phyloP scores from a whole-genome alignment of 2,797 vertebrate species.

The Taeniopygia guttata region DNA sequence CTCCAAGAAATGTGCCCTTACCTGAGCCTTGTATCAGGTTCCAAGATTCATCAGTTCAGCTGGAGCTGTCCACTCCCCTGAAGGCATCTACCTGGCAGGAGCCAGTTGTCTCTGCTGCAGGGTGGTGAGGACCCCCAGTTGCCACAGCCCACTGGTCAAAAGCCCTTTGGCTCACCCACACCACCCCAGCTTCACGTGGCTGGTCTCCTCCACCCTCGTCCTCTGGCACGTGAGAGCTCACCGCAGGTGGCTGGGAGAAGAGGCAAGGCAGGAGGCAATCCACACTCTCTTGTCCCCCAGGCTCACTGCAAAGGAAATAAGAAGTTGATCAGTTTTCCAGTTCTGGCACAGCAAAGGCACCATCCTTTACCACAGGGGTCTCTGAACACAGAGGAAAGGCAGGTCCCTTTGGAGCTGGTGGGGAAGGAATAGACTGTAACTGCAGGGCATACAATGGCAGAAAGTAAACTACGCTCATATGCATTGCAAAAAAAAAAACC shows the following conservation, averaged over 20 bases:
- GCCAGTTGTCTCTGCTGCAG: not conserved
- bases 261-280: not conserved
- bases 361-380: accelerated
- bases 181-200: not conserved
- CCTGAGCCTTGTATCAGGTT: constrained; percentile 49
- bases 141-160: not conserved
- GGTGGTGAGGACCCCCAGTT: not conserved
- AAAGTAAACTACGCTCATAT: accelerated
- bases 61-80: not conserved
- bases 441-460: not conserved
- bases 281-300: not conserved
- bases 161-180: not conserved
- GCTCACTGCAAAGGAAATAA: constrained; percentile 34
- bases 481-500: not conserved
- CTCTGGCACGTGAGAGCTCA: not conserved
- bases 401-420: not conserved
- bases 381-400: not conserved
- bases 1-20: not conserved
- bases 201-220: not conserved
- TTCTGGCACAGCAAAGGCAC: not conserved
- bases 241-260: accelerated
- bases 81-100: constrained; percentile 17
- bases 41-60: constrained; percentile 52
- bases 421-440: not conserved
- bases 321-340: not conserved